Evolutionary conservation across 2,888 invertebrate species (phyloP), one percentile per base, ranked within the genome.

Genomic region (Quadriops clusia): DNA sequence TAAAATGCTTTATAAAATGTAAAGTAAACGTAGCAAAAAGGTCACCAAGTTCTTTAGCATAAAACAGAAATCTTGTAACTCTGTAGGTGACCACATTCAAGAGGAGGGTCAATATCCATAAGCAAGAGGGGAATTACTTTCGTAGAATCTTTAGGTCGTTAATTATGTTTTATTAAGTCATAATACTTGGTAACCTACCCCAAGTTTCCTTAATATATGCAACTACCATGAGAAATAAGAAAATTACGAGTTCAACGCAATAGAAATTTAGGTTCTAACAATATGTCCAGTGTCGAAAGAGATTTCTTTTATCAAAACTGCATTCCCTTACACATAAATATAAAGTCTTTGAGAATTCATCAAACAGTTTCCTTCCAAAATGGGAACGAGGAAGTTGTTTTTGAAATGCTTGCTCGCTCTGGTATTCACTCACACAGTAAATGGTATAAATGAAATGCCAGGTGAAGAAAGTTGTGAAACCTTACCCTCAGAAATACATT

Each of bases 381-480:
- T 39, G 28, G 33, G 30, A 23, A 21, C 32, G 30, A 44, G 38
- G 17, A 45, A 43, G 42, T 44, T 39, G 29, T 38, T 39, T 39
- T 41, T 42, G 33, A 38, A 33, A 38, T 32, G 45, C 30, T 24
- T 48, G 28, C 30, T 48, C 33, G 42, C 40, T 22, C n/a, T n/a
- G n/a, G n/a, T n/a, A n/a, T n/a, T n/a, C n/a, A n/a, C n/a, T n/a
- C n/a, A n/a, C n/a, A n/a, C n/a, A n/a, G n/a, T n/a, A n/a, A 13
- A 30, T 23, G 32, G 29, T 15, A 33, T 33, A 23, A 36, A 23
- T 17, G 22, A 32, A 11, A 29, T 32, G 23, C 33, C 30, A 12
- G 36, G 36, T 2, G 82, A 82, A 47, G 84, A 84, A 60, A 77
- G 74, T 42, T 90, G 89, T 56, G 89, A 89, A 60, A 86, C 86